A percentile compares a stretch with the other conserved stretches of the same genome.
phyloP scores from a whole-genome alignment of 2,797 vertebrate genomes.

The Calcarius lapponicus region DNA sequence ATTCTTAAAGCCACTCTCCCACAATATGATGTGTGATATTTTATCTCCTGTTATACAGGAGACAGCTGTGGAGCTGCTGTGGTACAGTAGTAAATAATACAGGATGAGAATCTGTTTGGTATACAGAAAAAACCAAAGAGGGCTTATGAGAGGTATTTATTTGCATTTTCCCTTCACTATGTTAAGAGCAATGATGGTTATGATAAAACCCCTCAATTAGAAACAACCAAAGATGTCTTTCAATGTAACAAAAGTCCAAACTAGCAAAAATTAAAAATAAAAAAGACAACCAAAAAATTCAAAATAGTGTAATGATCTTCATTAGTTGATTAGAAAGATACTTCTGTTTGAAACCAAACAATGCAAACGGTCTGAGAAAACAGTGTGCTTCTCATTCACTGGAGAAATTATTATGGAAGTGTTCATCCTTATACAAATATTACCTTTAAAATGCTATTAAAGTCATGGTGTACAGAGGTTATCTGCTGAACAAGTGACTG shows the following conservation, averaged over 20 bases:
- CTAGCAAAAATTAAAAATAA: background rate
- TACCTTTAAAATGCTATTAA: background rate
- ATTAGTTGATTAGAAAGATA: background rate
- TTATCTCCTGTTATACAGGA: conserved; percentile 12
- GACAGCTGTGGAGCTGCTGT: background rate
- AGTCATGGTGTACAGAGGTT: background rate
- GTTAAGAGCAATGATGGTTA: background rate
- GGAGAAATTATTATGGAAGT: background rate
- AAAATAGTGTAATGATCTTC: background rate
- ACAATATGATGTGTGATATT: background rate
- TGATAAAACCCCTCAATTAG: background rate
- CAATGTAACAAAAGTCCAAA: background rate
- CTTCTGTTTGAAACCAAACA: background rate
- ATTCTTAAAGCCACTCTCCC: background rate
- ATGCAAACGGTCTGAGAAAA: background rate
- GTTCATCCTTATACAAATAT: background rate
- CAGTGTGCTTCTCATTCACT: background rate
- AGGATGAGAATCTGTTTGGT: background rate
- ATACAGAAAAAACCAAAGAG: background rate
- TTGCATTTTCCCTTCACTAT: background rate
- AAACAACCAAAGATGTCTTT: background rate
- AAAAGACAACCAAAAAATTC: background rate
- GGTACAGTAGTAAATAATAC: background rate
- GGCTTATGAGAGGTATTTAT: background rate
- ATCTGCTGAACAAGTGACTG: background rate